These are phyloP conservation scores for Epinephelus lanceolatus DNA, from an alignment of 2,113 vertebrate genomes.

Conservation along the genomic window DNA sequence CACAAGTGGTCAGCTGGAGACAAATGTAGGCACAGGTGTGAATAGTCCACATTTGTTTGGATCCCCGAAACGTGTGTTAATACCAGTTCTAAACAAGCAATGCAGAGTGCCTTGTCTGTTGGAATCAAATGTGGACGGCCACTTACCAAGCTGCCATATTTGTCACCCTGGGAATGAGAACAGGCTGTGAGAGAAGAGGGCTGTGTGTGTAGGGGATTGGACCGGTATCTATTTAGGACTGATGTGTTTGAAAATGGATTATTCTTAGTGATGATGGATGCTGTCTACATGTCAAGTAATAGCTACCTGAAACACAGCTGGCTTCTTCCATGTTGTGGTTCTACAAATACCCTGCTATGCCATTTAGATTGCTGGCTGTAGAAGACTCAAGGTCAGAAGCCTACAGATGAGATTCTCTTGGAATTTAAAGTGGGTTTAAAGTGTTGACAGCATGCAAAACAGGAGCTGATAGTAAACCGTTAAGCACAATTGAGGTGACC, in stretches of 20 bases:
- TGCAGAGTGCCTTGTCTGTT: too few relatives aligned
- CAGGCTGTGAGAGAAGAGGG: neutral
- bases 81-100: too few relatives aligned
- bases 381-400: conserved; percentile 30
- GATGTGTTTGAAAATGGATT: conserved; percentile 34
- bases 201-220: neutral
- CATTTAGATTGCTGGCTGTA: neutral
- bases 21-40: too few relatives aligned
- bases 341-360: conserved; percentile 1
- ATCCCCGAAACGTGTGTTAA: too few relatives aligned
- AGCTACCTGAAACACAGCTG: neutral
- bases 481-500: conserved; percentile 49
- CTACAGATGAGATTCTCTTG: neutral
- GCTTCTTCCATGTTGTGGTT: neutral
- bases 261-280: conserved; percentile 37
- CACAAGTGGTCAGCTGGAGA: too few relatives aligned
- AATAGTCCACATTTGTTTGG: too few relatives aligned
- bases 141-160: too few relatives aligned
- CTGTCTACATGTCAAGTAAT: conserved; percentile 17
- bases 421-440: conserved; percentile 19
- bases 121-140: too few relatives aligned
- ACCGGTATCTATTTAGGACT: conserved; percentile 50
- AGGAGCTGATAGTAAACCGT: conserved; percentile 38
- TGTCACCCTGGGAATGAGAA: too few relatives aligned
- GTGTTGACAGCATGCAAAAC: conserved; percentile 40